Conservation (phyloP, 2,797 vertebrate species). For the Urocyon cinereoargenteus region DNA sequence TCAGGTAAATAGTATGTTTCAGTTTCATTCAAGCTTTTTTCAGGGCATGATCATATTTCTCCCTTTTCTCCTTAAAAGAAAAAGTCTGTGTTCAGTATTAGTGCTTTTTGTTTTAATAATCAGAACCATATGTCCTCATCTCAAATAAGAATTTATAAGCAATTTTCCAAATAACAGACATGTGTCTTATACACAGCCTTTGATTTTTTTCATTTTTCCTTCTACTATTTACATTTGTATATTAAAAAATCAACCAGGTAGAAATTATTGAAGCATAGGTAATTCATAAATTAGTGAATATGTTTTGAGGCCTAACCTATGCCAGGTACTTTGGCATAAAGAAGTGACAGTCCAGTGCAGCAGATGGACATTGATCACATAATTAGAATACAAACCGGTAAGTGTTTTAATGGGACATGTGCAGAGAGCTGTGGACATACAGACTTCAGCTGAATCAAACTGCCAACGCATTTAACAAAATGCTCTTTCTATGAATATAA, state of each 20-base stretch:
- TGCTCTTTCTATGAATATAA: not conserved
- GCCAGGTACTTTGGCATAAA: not conserved
- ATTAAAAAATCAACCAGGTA: not conserved
- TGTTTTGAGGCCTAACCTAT: not conserved
- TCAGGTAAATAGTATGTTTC: slow-evolving; percentile 47
- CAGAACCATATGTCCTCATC: not conserved
- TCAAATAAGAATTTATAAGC: slow-evolving; percentile 9
- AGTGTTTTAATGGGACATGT: not conserved
- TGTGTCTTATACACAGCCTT: not conserved
- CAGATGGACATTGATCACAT: not conserved
- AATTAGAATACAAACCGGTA: not conserved
- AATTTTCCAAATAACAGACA: not conserved
- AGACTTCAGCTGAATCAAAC: not conserved
- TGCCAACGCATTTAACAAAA: not conserved
- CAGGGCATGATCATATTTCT: slow-evolving; percentile 17
- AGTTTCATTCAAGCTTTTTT: not conserved
- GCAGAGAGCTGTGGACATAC: not conserved
- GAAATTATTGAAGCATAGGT: not conserved
- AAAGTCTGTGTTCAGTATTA: slow-evolving; percentile 11
- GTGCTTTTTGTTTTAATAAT: slow-evolving; percentile 8
- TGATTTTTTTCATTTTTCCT: not conserved
- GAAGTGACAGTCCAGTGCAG: not conserved
- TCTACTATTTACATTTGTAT: not conserved
- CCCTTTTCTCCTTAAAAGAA: slow-evolving; percentile 19
- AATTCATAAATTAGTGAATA: slow-evolving; percentile 21